These are phyloP conservation scores for Miltochrista miniata DNA, from an alignment of 2,888 invertebrate species.

Conservation along the genomic window DNA sequence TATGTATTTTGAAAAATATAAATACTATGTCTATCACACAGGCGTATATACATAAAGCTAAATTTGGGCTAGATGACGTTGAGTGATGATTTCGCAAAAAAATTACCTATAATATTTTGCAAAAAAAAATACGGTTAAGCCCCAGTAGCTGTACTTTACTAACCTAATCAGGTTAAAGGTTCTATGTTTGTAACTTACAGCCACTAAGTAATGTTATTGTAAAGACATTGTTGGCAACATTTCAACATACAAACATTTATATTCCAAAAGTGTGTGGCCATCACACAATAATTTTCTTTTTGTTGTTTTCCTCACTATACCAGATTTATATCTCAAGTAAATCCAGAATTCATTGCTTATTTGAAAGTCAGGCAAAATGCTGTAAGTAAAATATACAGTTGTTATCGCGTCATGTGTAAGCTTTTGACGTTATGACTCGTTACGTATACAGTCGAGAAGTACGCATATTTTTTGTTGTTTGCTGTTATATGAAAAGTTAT, in stretches of 20 bases:
- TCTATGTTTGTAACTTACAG: not conserved
- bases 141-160: not conserved
- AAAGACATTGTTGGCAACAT: not conserved
- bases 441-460: not conserved
- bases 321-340: too few species aligned
- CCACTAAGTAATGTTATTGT: not conserved
- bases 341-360: constrained; percentile 5
- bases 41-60: too few species aligned
- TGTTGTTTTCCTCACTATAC: too few species aligned
- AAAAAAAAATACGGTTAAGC: too few species aligned
- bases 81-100: too few species aligned
- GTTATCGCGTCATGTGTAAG: constrained; percentile 1
- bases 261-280: not conserved
- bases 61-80: too few species aligned
- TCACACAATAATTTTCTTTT: constrained; percentile 6
- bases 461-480: too few species aligned
- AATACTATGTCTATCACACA: too few species aligned
- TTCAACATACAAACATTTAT: not conserved
- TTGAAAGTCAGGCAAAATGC: constrained; percentile 4
- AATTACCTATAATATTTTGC: too few species aligned
- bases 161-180: not conserved
- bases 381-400: not conserved
- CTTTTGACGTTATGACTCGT: not conserved
- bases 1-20: too few species aligned
- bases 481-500: too few species aligned